These are phyloP conservation scores for Cyclopterus lumpus DNA, from an alignment of 2,797 vertebrate species.

Conservation along the genomic window DNA sequence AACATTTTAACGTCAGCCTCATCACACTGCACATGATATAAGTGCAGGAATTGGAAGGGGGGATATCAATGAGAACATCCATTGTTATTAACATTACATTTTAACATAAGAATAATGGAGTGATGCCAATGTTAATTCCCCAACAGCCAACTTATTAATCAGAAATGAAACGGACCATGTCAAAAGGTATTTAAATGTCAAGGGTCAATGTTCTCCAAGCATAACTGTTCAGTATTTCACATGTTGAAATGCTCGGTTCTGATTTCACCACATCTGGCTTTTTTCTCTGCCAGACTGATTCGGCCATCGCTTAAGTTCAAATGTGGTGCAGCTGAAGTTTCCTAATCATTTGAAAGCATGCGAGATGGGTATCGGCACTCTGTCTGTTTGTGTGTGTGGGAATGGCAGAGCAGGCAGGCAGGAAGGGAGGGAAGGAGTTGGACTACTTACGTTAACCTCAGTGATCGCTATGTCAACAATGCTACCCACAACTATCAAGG, in stretches of 20 bases:
- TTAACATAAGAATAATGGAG: not conserved
- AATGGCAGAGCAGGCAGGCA: conserved; percentile 71
- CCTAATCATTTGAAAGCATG: conserved; percentile 75
- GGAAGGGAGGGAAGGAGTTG: conserved; percentile 85
- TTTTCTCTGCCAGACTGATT: conserved; percentile 42
- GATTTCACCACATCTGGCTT: conserved; percentile 55
- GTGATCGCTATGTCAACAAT: conserved; percentile 99
- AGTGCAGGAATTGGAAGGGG: not conserved
- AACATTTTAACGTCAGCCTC: conserved; percentile 6
- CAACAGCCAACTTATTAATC: not conserved
- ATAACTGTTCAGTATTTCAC: not conserved
- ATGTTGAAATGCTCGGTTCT: conserved; percentile 16
- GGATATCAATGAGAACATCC: not conserved
- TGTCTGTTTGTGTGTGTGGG: conserved; percentile 74
- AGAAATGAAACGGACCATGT: not conserved
- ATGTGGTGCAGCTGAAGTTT: conserved; percentile 57
- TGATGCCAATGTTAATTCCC: not conserved
- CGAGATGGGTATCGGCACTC: conserved; percentile 75
- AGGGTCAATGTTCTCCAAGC: not conserved
- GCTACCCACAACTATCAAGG: conserved; percentile 99
- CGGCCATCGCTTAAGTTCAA: conserved; percentile 44
- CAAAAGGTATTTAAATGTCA: conserved; percentile 11
- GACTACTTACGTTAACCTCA: conserved; percentile 99
- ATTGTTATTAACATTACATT: conserved; percentile 11
- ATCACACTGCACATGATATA: conserved; percentile 4